A percentile compares a stretch with the other conserved stretches of the same genome.
These are phyloP conservation scores for Leptocoma aspasia DNA, from an alignment of 2,113 vertebrate species.

Conservation along the genomic window DNA sequence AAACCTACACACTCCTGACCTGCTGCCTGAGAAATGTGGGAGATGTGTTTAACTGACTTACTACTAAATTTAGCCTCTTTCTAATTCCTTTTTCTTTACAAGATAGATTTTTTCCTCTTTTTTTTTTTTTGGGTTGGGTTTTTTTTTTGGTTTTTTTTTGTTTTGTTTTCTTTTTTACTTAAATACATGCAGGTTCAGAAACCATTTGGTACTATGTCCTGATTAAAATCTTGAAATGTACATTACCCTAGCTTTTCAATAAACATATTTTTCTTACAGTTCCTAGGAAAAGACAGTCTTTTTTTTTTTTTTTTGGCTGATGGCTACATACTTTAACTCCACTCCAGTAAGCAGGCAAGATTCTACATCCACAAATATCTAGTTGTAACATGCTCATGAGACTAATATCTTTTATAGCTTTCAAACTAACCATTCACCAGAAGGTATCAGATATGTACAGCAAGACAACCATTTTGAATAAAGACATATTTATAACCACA, in stretches of 20 bases:
- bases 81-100: neutral
- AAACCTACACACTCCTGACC: neutral
- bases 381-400: neutral
- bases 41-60: neutral
- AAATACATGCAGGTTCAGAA: neutral
- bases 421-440: neutral
- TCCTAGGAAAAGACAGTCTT: neutral
- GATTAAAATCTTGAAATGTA: neutral
- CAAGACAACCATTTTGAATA: neutral
- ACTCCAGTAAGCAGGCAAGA: neutral
- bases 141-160: neutral
- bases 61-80: neutral
- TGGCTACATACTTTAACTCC: constrained; percentile 21
- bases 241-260: neutral
- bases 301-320: neutral
- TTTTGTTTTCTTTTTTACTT: neutral
- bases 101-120: neutral
- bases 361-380: neutral
- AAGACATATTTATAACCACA: neutral
- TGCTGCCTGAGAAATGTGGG: fast-evolving
- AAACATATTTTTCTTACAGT: neutral
- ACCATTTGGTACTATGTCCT: neutral
- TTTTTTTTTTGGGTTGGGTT: neutral
- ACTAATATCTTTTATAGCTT: neutral
- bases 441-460: neutral